Conservation (phyloP, 2,113 vertebrate species). For the Cyanoramphus novaezelandiae region DNA sequence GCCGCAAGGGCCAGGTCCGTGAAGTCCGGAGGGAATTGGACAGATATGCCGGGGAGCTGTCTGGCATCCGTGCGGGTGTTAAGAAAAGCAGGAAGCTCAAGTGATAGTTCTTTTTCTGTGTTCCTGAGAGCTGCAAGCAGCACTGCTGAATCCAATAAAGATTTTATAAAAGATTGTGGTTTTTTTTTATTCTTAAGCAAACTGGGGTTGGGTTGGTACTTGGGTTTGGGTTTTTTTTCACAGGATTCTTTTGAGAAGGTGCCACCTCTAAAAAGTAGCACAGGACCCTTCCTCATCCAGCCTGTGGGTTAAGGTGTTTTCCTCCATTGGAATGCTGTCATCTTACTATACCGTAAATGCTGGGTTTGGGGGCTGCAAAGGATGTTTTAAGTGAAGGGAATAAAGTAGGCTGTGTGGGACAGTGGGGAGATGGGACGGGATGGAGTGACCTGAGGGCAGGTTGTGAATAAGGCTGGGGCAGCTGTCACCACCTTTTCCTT, state of each 20-base stretch:
- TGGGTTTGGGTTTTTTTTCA: neutral
- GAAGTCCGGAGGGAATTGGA: conserved; percentile 85
- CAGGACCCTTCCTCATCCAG: fast-evolving
- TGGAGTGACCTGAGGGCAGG: neutral
- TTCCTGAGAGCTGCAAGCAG: neutral
- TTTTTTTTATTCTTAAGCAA: neutral
- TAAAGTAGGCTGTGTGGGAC: fast-evolving
- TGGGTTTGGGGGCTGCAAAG: no score
- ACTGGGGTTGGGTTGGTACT: fast-evolving
- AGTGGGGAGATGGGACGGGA: neutral
- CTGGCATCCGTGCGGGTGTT: conserved; percentile 93
- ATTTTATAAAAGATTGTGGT: fast-evolving
- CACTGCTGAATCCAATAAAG: conserved; percentile 17
- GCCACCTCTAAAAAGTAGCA: neutral
- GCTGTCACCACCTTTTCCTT: neutral
- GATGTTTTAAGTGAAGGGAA: fast-evolving
- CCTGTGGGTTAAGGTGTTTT: neutral
- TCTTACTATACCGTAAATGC: neutral
- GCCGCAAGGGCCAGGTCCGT: conserved; percentile 91
- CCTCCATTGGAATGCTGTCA: fast-evolving
- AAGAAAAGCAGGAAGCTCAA: conserved; percentile 94
- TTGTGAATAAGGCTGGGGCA: neutral
- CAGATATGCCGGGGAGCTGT: conserved; percentile 86
- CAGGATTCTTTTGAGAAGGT: neutral
- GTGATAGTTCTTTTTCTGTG: conserved; percentile 4